Conservation (phyloP, 1,140 invertebrate species). For the Phthorimaea operculella region DNA sequence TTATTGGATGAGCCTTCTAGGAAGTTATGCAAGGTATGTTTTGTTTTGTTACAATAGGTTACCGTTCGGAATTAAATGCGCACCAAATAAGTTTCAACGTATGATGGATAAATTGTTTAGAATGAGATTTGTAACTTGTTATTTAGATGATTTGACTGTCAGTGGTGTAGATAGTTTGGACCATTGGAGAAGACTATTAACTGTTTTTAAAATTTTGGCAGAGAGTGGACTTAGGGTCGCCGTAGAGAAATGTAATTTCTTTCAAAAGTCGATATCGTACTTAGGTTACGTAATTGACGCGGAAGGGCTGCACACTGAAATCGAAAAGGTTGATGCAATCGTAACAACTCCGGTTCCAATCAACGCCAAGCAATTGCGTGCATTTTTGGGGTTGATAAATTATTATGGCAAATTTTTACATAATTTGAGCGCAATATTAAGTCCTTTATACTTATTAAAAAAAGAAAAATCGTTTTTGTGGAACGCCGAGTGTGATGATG, state of each 20-base stretch:
- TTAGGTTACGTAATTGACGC: constrained; percentile 22
- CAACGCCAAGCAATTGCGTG: constrained; percentile 10
- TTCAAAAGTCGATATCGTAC: constrained; percentile 14
- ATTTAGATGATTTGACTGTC: constrained; percentile 28
- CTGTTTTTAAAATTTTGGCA: constrained; percentile 9
- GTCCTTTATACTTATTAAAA: constrained; percentile 19
- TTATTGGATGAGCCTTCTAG: constrained; percentile 29
- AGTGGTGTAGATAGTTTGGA: constrained; percentile 5
- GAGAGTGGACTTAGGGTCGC: constrained; percentile 3
- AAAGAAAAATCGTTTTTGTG: constrained; percentile 21
- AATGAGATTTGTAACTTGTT: constrained; percentile 20
- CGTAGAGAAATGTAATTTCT: constrained; percentile 7
- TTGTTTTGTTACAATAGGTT: constrained; percentile 11
- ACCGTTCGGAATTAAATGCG: constrained; percentile 26
- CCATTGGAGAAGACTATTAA: constrained; percentile 1
- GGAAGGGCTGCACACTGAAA: constrained; percentile 17
- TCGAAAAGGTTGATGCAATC: constrained; percentile 12
- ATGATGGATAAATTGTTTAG: constrained; percentile 37
- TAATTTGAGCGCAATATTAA: constrained; percentile 7
- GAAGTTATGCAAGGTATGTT: constrained; percentile 20
- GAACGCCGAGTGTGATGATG: constrained; percentile 13
- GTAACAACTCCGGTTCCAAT: constrained; percentile 12
- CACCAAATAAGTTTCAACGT: constrained; percentile 37
- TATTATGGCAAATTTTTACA: constrained; percentile 16
- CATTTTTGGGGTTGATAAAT: constrained; percentile 20